These are phyloP conservation scores for Trilocha varians DNA, from an alignment of 2,888 invertebrate species.

Conservation along the genomic window DNA sequence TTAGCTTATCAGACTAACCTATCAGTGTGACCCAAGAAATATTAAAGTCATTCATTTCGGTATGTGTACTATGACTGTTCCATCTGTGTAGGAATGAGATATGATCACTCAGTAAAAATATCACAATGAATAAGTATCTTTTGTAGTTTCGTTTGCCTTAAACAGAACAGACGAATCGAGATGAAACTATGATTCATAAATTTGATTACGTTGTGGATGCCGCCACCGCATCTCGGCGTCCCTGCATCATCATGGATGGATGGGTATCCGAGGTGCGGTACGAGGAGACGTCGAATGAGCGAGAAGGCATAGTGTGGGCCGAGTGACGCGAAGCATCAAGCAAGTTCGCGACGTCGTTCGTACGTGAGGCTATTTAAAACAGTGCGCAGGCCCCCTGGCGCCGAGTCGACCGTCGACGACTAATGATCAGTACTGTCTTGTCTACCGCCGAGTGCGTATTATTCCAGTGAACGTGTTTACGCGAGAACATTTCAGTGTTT, in stretches of 20 bases:
- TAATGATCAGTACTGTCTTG: conserved; percentile 71
- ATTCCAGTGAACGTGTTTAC: conserved; percentile 63
- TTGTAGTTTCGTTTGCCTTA: conserved; percentile 41
- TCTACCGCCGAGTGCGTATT: conserved; percentile 57
- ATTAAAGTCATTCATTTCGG: conserved; percentile 10
- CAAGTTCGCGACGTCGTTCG: conserved; percentile 48
- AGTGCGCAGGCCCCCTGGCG: conserved; percentile 71
- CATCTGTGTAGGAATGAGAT: conserved; percentile 1
- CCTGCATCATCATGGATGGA: conserved; percentile 25
- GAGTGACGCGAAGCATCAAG: conserved; percentile 52
- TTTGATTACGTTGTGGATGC: conserved; percentile 41
- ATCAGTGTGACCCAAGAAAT: too few species aligned
- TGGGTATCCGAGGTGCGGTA: conserved; percentile 15
- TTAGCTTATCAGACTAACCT: too few species aligned
- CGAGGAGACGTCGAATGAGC: conserved; percentile 59
- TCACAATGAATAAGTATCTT: conserved; percentile 37
- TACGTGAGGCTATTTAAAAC: conserved; percentile 73
- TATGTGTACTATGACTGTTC: background rate
- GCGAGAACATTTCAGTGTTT: conserved; percentile 64
- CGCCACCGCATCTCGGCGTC: conserved; percentile 21
- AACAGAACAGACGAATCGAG: conserved; percentile 48
- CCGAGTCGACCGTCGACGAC: conserved; percentile 68
- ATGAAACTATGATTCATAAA: conserved; percentile 56
- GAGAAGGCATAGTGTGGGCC: conserved; percentile 68
- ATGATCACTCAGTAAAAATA: conserved; percentile 26